Percentiles rank a stretch among this genome's conserved stretches.
phyloP scores from a whole-genome alignment of 2,888 invertebrate genomes.

The Eugnorisma glareosa region DNA sequence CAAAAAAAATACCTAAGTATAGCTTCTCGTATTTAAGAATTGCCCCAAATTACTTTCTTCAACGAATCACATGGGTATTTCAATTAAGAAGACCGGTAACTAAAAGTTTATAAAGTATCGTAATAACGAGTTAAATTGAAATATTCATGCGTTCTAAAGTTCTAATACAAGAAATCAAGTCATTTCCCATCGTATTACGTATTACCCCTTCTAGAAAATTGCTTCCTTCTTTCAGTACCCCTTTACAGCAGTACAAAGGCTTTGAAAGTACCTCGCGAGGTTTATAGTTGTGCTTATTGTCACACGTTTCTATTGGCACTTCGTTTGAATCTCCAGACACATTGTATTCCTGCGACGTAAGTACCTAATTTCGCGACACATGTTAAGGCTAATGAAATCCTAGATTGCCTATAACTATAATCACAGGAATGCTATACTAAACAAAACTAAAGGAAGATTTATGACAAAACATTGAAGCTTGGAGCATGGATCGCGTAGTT shows the following conservation, averaged over 20 bases:
- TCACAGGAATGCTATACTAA: neutral
- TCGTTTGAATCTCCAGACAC: slow-evolving; percentile 20
- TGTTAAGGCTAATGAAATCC: slow-evolving; percentile 1
- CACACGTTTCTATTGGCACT: slow-evolving; percentile 22
- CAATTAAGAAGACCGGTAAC: neutral
- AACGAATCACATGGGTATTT: neutral
- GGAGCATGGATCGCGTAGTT: neutral
- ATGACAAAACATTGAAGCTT: neutral
- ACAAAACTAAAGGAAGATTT: neutral
- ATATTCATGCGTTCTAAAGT: neutral
- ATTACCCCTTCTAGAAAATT: slow-evolving; percentile 2
- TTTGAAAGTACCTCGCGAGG: neutral
- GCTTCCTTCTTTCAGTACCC: neutral
- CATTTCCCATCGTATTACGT: neutral
- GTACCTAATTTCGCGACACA: neutral
- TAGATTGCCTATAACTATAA: neutral
- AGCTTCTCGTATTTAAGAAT: neutral
- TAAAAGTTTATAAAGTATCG: neutral
- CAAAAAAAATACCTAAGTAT: neutral
- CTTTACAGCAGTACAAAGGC: slow-evolving; percentile 22
- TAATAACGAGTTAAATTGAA: neutral
- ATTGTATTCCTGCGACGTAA: slow-evolving; percentile 6
- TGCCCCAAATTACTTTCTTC: neutral
- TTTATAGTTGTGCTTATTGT: slow-evolving; percentile 33
- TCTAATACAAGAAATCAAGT: neutral